phyloP scores from a whole-genome alignment of 2,888 invertebrate genomes.

The Thera obeliscata region DNA sequence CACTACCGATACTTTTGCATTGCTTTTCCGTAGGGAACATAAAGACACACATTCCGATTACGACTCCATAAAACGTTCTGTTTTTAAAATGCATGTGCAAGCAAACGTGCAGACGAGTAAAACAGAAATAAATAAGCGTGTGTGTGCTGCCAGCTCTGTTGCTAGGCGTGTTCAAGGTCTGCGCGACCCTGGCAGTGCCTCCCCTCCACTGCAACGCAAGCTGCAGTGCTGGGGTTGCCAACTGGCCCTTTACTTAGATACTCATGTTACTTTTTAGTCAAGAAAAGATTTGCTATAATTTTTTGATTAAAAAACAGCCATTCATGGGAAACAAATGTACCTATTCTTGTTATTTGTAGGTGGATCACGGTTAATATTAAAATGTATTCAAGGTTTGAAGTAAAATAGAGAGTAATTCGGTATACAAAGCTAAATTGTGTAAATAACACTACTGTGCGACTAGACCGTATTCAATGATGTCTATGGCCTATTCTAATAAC shows the following conservation, averaged over 20 bases:
- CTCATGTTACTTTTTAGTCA: not conserved
- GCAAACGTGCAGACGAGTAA: slow-evolving; percentile 72
- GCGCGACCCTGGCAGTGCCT: slow-evolving; percentile 70
- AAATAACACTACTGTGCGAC: no score
- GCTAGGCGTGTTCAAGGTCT: slow-evolving; percentile 81
- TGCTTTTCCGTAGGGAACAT: slow-evolving; percentile 44
- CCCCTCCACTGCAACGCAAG: slow-evolving; percentile 60
- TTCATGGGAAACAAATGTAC: no score
- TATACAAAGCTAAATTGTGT: no score
- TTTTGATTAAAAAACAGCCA: no score
- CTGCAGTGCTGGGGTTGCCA: slow-evolving; percentile 54
- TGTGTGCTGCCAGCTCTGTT: slow-evolving; percentile 69
- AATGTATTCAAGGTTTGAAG: no score
- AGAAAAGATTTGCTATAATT: no score
- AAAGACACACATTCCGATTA: slow-evolving; percentile 58
- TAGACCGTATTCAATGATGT: not conserved
- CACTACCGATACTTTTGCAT: slow-evolving; percentile 35
- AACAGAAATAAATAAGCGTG: slow-evolving; percentile 75
- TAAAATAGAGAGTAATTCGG: no score
- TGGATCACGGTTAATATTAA: no score
- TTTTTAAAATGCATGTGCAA: slow-evolving; percentile 61
- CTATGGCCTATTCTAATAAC: slow-evolving; percentile 7
- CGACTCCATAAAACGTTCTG: slow-evolving; percentile 70
- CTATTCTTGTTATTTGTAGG: no score
- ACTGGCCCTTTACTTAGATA: slow-evolving; percentile 3